Evolutionary conservation across 1,140 invertebrate genomes (phyloP).

Genomic region (Microvelia longipes): DNA sequence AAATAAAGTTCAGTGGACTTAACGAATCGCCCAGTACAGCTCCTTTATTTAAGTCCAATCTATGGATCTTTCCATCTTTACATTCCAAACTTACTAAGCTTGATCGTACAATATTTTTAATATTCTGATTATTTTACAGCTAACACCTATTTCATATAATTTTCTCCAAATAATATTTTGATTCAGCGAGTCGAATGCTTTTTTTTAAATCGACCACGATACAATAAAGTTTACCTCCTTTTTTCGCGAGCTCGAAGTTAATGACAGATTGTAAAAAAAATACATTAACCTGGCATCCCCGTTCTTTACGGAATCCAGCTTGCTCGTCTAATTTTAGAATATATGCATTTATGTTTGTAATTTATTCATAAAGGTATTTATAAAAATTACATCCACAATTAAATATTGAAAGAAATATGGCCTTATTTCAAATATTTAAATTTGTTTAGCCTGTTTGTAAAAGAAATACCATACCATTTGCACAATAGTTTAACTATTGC

Average conservation of each 20-base stretch:
- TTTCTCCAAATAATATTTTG: neutral
- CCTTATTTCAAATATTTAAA: too few species aligned
- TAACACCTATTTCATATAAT: neutral
- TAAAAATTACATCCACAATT: too few species aligned
- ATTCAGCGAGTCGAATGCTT: neutral
- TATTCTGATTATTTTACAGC: neutral
- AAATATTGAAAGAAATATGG: too few species aligned
- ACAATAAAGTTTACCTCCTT: neutral
- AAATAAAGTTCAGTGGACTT: neutral
- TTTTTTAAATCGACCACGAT: neutral
- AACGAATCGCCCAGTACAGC: neutral
- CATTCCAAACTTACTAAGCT: neutral
- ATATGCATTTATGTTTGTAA: too few species aligned
- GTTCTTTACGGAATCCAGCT: neutral
- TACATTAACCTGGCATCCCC: neutral
- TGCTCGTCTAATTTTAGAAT: neutral
- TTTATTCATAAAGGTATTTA: too few species aligned
- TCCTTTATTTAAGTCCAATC: neutral
- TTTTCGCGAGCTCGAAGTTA: neutral
- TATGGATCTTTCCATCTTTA: neutral
- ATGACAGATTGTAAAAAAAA: neutral
- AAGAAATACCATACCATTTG: too few species aligned
- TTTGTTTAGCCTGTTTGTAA: too few species aligned
- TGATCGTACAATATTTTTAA: neutral
- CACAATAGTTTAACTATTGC: too few species aligned